Base-by-base conservation (phyloP, 2,113 vertebrate genomes). In the Entomyzon cyanotis region DNA sequence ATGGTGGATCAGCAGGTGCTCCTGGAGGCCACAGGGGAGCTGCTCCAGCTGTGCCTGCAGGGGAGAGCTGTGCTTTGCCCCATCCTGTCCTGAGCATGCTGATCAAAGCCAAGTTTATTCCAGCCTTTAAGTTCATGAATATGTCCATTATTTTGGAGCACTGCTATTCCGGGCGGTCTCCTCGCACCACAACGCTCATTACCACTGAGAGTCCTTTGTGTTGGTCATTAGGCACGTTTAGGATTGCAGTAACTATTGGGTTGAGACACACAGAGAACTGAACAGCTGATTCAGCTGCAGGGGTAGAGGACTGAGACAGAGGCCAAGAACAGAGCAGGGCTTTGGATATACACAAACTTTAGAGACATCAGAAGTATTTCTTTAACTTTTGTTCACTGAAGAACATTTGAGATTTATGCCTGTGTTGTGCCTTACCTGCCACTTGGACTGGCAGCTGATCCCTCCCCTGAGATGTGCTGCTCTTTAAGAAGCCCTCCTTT, bases 401-500 rank as follows among this genome's bases (percentile, higher is more conserved):
- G 93, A 94, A 95, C 71, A 96, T 90, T 93, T 83, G 94, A 90
- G 69, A 95, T 50, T 95, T 93, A 97, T 78, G 95, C 94, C 95
- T 95, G 90, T 83, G 87, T 96, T 55, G 84, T 77, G 92, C 91
- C 97, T 97, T 97, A 97, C 96, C 97, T 97, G 96, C 95, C 96
- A 95, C 96, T 96, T 91, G 95, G 92, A 95, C 90, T 97, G 96
- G 97, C 96, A 97, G 96, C 80, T 95, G 96, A 97, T 97, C 96
- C 96, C 97, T 97, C 89, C 96, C 96, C 97, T 95, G 93, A 96
- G 96, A 90, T 94, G 96, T 91, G 95, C 94, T 97, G 96, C 92
- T 97, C 94, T 97, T 96, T 97, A 96, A 97, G 95, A 90, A 94
- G 93, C 95, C 96, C 95, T 97, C 90, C 96, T 97, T 97, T 97